Evolutionary conservation across 2,113 vertebrate genomes (phyloP), one percentile per base, ranked within the genome.

Genomic region (Tachysurus vachellii): DNA sequence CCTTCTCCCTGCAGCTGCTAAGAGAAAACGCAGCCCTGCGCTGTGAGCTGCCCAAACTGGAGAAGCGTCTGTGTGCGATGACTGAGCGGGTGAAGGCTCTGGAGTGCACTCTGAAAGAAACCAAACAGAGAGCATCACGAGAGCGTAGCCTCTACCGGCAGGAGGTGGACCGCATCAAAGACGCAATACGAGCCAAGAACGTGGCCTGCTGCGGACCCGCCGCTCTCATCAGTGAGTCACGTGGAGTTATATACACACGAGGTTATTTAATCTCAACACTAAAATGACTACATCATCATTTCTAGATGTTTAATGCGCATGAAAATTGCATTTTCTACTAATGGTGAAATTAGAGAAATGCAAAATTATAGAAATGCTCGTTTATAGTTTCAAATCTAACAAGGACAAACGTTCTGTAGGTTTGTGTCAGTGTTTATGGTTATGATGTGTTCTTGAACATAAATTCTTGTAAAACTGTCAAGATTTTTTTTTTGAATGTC

Each of bases 111-210:
- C 94, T 99, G 92, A 97, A 97, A 94, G 96, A 99, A 87, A 96
- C 97, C 93, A 98, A 98, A 95, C 97, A 97, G 89, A 97, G 96
- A 0, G 95, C 97, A 92, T 96, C 97, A 95, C 92, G 96, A 26
- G 97, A 99, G 94, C 96, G 97, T 90, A 97, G 97, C 80, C 95
- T 97, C 79, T 99, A 99, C 95, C 97, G 98, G 95, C 96, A 97
- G 93, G 97, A 99, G 91, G 97, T 99, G 47, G 98, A 99, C 90
- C 98, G 97, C 91, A 99, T 99, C 91, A 99, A 99, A 89, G 98
- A 99, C 92, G 96, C 96, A 0, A 97, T 99, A 71, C 93, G 97
- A n/a, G 96, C 97, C 92, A 97, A 97, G 92, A 97, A 97, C 94
- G 96, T 97, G 95, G 96, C 96, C 82, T 93, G 96, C 91, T 94